Percentiles rank a stretch among this genome's conserved stretches.
These are phyloP conservation scores for Celastrina argiolus DNA, from an alignment of 2,888 invertebrate species.

Conservation along the genomic window DNA sequence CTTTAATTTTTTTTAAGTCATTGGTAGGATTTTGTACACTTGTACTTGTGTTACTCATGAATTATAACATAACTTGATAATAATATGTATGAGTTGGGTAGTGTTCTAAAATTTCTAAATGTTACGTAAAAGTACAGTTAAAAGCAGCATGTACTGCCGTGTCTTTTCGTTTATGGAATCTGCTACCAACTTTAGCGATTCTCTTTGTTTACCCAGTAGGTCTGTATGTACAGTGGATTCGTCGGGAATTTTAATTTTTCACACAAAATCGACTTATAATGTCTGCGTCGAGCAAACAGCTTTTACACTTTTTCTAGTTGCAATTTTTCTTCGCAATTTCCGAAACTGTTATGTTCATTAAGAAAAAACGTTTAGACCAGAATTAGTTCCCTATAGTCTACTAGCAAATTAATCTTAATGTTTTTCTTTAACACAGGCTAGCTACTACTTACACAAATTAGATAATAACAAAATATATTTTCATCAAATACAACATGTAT, in stretches of 20 bases:
- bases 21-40: too few relatives aligned
- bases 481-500: too few relatives aligned
- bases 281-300: constrained; percentile 6
- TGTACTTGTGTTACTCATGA: too few relatives aligned
- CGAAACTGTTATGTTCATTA: background rate
- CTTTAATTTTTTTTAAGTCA: too few relatives aligned
- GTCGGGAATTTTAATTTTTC: constrained; percentile 13
- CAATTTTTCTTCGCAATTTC: background rate
- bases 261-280: constrained; percentile 19
- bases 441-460: too few relatives aligned
- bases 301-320: constrained; percentile 32
- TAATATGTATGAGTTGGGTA: too few relatives aligned
- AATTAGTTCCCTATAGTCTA: background rate
- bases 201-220: constrained; percentile 16
- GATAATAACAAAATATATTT: too few relatives aligned
- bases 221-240: constrained; percentile 6
- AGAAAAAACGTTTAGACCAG: background rate
- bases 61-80: too few relatives aligned
- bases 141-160: background rate
- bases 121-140: too few relatives aligned
- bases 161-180: background rate
- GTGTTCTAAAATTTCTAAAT: too few relatives aligned
- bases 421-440: too few relatives aligned
- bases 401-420: background rate
- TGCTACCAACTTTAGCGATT: constrained; percentile 1